Evolutionary conservation across 2,797 vertebrate genomes (phyloP).

Genomic region (Hapalemur alaotrensis): DNA sequence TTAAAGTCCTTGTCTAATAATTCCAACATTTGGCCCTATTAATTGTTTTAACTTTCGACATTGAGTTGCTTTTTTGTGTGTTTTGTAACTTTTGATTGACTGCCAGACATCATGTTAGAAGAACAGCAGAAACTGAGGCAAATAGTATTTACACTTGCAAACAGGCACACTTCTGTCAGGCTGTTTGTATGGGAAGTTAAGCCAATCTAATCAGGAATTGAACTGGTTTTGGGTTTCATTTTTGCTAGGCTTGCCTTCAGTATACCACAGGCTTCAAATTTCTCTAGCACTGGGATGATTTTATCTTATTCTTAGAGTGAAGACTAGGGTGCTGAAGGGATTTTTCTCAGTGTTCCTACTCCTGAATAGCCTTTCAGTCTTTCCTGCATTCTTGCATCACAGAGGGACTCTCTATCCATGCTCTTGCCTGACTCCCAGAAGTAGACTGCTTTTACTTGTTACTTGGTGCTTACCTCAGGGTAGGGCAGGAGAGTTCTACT

Average conservation of each 20-base stretch:
- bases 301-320: background rate
- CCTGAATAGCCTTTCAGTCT: background rate
- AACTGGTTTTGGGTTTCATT: no score
- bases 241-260: no score
- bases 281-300: background rate
- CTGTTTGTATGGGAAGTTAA: background rate
- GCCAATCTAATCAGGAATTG: background rate
- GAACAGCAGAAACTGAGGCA: background rate
- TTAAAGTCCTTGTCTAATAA: background rate
- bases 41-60: background rate
- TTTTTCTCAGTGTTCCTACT: background rate
- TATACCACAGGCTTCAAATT: no score
- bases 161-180: background rate
- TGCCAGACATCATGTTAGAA: background rate
- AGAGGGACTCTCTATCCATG: background rate
- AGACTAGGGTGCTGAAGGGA: background rate
- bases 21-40: background rate
- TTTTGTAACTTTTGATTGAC: background rate
- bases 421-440: background rate
- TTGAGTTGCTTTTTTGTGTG: background rate
- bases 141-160: background rate
- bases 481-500: background rate
- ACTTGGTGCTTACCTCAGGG: background rate
- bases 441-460: background rate
- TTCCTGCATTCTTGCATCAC: background rate